Evolutionary conservation across 2,113 vertebrate species (phyloP).

Genomic region (Myotis lucifugus): DNA sequence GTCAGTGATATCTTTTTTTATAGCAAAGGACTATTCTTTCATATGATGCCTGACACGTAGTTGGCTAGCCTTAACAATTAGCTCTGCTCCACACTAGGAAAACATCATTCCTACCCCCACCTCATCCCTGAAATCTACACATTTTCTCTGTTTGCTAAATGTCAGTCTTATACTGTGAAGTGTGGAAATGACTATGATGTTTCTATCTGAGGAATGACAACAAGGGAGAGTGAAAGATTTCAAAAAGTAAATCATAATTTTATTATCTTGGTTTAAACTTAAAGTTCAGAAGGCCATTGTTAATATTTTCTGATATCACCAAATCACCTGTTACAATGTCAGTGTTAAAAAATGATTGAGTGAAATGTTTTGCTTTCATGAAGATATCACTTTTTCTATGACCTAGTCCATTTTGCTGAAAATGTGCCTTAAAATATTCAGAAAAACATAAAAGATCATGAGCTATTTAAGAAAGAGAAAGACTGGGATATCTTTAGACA

Average conservation of each 20-base stretch:
- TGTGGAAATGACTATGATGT: background rate
- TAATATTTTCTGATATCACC: background rate
- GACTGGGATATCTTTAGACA: background rate
- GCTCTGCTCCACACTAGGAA: background rate
- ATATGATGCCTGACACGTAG: background rate
- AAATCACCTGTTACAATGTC: background rate
- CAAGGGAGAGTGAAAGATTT: background rate
- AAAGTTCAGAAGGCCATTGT: background rate
- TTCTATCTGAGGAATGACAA: background rate
- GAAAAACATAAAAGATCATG: background rate
- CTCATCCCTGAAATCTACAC: background rate
- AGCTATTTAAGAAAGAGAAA: background rate
- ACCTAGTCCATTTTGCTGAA: background rate
- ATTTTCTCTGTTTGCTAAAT: background rate
- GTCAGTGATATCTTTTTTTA: background rate
- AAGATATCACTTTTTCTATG: background rate
- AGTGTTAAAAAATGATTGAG: background rate
- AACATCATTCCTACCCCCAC: background rate
- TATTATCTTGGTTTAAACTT: background rate
- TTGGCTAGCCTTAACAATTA: background rate
- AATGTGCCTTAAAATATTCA: background rate
- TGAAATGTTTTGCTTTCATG: background rate
- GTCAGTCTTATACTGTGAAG: background rate
- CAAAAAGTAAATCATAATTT: constrained; percentile 23
- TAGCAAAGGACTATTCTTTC: background rate